Evolutionary conservation across 2,888 invertebrate genomes (phyloP).

Genomic region (Deladenus siricidicola): DNA sequence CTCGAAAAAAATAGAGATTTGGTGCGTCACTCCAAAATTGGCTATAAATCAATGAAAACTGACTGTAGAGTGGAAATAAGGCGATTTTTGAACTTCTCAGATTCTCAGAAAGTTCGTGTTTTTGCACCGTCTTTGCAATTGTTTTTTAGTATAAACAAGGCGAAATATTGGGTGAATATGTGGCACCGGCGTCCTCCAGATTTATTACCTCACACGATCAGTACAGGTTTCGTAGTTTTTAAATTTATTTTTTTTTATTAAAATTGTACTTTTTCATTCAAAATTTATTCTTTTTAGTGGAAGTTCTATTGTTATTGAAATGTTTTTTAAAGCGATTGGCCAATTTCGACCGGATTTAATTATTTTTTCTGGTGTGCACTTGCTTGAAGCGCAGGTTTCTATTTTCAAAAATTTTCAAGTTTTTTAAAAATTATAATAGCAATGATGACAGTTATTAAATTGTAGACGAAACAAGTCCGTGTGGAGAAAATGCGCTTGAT

Average conservation of each 20-base stretch:
- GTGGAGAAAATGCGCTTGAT: conserved; percentile 52
- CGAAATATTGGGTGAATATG: conserved; percentile 54
- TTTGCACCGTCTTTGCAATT: no score
- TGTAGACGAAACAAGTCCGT: conserved; percentile 40
- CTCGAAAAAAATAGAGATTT: no score
- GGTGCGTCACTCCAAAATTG: no score
- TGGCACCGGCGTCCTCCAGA: conserved; percentile 55
- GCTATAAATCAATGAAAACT: no score
- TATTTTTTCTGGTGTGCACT: conserved; percentile 55
- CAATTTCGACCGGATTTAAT: conserved; percentile 55
- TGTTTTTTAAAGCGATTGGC: conserved; percentile 55
- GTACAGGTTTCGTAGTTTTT: conserved; percentile 46
- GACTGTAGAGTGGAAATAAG: no score
- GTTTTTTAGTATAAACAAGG: conserved; percentile 55
- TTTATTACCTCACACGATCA: conserved; percentile 57
- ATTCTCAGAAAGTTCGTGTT: no score
- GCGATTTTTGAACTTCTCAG: no score
- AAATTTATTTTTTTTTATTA: not conserved
- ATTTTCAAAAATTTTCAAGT: not conserved
- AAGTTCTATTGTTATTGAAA: conserved; percentile 52
- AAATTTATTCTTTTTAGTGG: conserved; percentile 34
- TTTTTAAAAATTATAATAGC: not conserved
- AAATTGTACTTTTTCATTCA: conserved; percentile 1
- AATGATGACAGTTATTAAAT: not conserved
- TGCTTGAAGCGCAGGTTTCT: conserved; percentile 54